Percentiles rank a stretch among this genome's conserved stretches.
phyloP scores from a whole-genome alignment of 2,113 vertebrate genomes.

The Phyllostomus discolor region DNA sequence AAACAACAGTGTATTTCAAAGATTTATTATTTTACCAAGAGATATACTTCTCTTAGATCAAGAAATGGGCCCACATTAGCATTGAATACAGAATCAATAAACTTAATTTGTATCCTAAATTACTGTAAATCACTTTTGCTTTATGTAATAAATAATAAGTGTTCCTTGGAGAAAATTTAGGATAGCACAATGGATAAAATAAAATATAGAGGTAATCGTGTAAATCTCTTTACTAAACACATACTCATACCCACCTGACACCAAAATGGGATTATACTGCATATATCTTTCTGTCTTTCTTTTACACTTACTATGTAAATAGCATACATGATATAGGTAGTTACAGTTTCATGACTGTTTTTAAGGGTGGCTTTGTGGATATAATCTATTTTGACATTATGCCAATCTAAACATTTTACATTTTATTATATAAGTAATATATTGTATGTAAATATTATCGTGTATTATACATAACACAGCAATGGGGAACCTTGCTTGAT shows the following conservation, averaged over 20 bases:
- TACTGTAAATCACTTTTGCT: neutral
- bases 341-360: neutral
- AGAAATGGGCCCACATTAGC: neutral
- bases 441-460: neutral
- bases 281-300: neutral
- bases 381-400: neutral
- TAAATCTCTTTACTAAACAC: neutral
- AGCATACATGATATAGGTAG: neutral
- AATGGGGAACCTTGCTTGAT: neutral
- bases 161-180: neutral
- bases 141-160: neutral
- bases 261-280: neutral
- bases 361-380: neutral
- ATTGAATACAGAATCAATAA: neutral
- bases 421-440: neutral
- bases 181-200: neutral
- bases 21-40: neutral
- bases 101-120: neutral
- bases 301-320: neutral
- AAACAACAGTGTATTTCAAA: neutral
- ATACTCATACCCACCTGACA: neutral
- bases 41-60: neutral
- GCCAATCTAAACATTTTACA: neutral
- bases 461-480: neutral
- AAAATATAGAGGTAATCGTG: neutral